Conservation (phyloP, 2,113 vertebrate species). For the Xyrauchen texanus region DNA sequence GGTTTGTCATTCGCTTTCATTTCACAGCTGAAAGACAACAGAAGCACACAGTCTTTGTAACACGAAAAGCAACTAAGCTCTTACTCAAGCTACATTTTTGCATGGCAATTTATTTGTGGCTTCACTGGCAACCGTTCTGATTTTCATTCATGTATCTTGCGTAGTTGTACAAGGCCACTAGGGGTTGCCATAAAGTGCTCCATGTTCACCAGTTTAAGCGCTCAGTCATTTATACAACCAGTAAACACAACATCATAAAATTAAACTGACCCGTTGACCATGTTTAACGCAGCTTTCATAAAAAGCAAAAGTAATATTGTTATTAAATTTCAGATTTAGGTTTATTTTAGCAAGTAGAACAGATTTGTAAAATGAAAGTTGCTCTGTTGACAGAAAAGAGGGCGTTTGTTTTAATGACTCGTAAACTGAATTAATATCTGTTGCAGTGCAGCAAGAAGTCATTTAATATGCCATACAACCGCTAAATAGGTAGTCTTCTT, state of each 20-base stretch:
- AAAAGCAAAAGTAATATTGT: neutral
- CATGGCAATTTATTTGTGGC: neutral
- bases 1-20: slow-evolving; percentile 67
- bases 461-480: slow-evolving; percentile 67
- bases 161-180: slow-evolving; percentile 79
- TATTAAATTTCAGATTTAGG: neutral
- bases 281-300: neutral
- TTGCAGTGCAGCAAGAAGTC: slow-evolving; percentile 63
- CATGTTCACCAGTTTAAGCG: slow-evolving; percentile 64
- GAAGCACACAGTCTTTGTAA: slow-evolving; percentile 4
- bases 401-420: slow-evolving; percentile 71
- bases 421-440: slow-evolving; percentile 63
- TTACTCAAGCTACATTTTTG: slow-evolving; percentile 11
- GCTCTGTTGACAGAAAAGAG: slow-evolving; percentile 56
- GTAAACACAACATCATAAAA: slow-evolving; percentile 50
- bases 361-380: slow-evolving; percentile 59
- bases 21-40: neutral
- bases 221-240: slow-evolving; percentile 61
- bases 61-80: neutral
- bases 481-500: slow-evolving; percentile 59
- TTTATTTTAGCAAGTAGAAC: slow-evolving; percentile 9
- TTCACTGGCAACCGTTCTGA: slow-evolving; percentile 29
- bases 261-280: slow-evolving; percentile 6
- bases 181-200: slow-evolving; percentile 86
- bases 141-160: slow-evolving; percentile 65